phyloP scores from a whole-genome alignment of 2,888 invertebrate species.

The Hirtodrosophila cameraria region DNA sequence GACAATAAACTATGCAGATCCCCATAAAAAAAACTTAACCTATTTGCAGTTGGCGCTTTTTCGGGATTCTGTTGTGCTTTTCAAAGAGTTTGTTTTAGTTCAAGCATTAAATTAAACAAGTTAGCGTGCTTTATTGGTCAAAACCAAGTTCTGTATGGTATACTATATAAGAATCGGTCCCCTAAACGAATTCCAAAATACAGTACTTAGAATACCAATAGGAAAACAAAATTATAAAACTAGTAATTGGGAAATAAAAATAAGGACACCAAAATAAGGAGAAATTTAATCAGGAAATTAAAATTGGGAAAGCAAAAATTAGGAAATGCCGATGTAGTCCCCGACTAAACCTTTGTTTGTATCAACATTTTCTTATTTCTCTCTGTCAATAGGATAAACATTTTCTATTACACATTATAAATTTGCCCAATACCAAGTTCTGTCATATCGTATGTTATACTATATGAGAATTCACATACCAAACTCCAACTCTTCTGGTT shows the following conservation, averaged over 20 bases:
- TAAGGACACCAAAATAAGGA: too few relatives aligned
- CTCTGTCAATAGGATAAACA: too few relatives aligned
- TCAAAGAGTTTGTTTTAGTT: conserved; percentile 28
- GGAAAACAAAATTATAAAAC: too few relatives aligned
- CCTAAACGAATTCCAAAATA: too few relatives aligned
- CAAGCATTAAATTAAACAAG: conserved; percentile 54
- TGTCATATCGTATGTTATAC: not conserved
- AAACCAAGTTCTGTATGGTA: not conserved
- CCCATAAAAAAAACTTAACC: conserved; percentile 39
- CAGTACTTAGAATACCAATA: too few relatives aligned
- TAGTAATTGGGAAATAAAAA: too few relatives aligned
- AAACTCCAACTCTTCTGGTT: not conserved
- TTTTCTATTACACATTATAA: not conserved
- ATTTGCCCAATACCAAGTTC: not conserved
- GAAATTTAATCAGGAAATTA: too few relatives aligned
- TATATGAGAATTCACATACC: not conserved
- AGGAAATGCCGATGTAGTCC: too few relatives aligned
- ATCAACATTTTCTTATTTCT: too few relatives aligned
- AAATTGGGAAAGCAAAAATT: too few relatives aligned
- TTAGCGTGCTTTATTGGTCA: not conserved
- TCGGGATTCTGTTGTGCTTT: conserved; percentile 18
- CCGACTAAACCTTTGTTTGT: too few relatives aligned
- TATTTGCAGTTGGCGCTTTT: conserved; percentile 25
- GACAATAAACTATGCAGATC: conserved; percentile 63
- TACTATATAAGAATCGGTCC: not conserved